A percentile compares a stretch with the other conserved stretches of the same genome.
phyloP scores from a whole-genome alignment of 1,140 invertebrate genomes.

The Diorhabda sublineata region DNA sequence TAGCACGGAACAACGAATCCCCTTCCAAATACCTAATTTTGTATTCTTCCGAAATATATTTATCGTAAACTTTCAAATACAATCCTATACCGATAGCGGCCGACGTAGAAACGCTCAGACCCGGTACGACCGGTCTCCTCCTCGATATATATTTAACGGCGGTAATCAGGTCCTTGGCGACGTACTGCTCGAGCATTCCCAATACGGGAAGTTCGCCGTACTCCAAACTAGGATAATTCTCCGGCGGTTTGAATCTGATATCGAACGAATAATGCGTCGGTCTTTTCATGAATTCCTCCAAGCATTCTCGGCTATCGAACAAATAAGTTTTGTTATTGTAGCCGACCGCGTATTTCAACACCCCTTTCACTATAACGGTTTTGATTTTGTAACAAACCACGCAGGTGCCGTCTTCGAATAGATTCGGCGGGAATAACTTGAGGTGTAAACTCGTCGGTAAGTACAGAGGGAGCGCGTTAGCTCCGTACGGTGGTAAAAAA shows the following conservation, averaged over 20 bases:
- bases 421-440: constrained; percentile 42
- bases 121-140: constrained; percentile 55
- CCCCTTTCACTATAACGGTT: constrained; percentile 48
- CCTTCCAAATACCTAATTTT: constrained; percentile 44
- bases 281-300: constrained; percentile 49
- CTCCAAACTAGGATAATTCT: constrained; percentile 44
- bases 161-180: constrained; percentile 49
- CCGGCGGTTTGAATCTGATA: constrained; percentile 46
- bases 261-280: constrained; percentile 46
- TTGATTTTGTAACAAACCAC: constrained; percentile 55
- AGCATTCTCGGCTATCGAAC: constrained; percentile 52
- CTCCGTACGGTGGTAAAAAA: constrained; percentile 42
- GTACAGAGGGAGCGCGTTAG: constrained; percentile 47
- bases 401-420: constrained; percentile 52
- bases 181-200: constrained; percentile 57
- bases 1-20: constrained; percentile 43
- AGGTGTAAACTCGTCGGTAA: constrained; percentile 48
- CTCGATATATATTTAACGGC: constrained; percentile 50
- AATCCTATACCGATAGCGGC: constrained; percentile 52
- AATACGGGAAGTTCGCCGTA: constrained; percentile 50
- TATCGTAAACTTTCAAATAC: constrained; percentile 54
- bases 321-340: constrained; percentile 51
- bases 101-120: constrained; percentile 48
- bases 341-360: constrained; percentile 42
- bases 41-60: constrained; percentile 31